Evolutionary conservation across 2,888 invertebrate species (phyloP).

Genomic region (Macaria liturata): DNA sequence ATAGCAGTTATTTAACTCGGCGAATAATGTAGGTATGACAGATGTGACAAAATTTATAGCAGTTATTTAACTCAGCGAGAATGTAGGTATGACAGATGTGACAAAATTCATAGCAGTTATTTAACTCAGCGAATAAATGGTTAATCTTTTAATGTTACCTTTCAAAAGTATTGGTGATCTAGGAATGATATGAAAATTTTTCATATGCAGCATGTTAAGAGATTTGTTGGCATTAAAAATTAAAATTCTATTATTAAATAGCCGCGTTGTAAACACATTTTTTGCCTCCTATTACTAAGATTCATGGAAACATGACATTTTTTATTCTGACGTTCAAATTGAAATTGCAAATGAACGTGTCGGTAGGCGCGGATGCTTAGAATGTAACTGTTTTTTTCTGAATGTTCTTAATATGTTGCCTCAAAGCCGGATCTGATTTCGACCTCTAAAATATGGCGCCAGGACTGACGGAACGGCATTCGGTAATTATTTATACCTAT

Average conservation of each 20-base stretch:
- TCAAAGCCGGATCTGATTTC: constrained; percentile 51
- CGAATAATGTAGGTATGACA: too few relatives aligned
- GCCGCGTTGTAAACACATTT: constrained; percentile 10
- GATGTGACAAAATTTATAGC: too few relatives aligned
- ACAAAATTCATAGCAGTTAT: too few relatives aligned
- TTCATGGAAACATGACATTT: constrained; percentile 25
- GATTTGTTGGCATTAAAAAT: constrained; percentile 14
- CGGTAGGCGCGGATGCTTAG: constrained; percentile 27
- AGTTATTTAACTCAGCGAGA: too few relatives aligned
- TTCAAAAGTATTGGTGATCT: too few relatives aligned
- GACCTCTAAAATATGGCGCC: constrained; percentile 62
- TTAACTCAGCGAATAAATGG: too few relatives aligned
- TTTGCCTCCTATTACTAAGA: constrained; percentile 14
- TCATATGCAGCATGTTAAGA: not conserved
- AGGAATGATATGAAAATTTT: too few relatives aligned
- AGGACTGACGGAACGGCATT: constrained; percentile 52
- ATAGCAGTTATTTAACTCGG: too few relatives aligned
- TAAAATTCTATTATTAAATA: constrained; percentile 15
- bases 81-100: too few relatives aligned
- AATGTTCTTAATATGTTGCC: constrained; percentile 31
- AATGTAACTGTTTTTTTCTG: constrained; percentile 30
- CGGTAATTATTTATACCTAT: constrained; percentile 45
- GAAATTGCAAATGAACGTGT: constrained; percentile 28
- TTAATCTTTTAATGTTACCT: too few relatives aligned
- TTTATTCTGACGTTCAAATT: constrained; percentile 30